A percentile compares a stretch with the other conserved stretches of the same genome.
Conservation (phyloP, 2,888 invertebrate species). For the Brachypalpus laphriformis region DNA sequence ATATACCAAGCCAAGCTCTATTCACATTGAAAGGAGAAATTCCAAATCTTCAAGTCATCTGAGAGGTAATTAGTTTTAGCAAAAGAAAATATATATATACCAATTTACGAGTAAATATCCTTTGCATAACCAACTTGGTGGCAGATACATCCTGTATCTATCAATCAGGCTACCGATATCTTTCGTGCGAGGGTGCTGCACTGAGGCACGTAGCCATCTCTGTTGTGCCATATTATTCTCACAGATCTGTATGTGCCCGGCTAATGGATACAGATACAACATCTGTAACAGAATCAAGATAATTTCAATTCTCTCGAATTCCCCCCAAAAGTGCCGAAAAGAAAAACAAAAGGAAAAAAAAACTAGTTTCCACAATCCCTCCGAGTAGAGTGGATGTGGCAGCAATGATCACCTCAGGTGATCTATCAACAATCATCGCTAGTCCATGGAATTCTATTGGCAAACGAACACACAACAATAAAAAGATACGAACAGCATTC, state of each 20-base stretch:
- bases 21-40: slow-evolving; percentile 21
- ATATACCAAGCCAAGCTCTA: not conserved
- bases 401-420: slow-evolving; percentile 47
- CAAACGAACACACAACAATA: slow-evolving; percentile 42
- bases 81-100: not conserved
- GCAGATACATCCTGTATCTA: slow-evolving; percentile 4
- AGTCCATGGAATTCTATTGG: slow-evolving; percentile 47
- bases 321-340: slow-evolving; percentile 18
- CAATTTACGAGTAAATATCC: not conserved
- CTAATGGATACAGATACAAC: slow-evolving; percentile 12
- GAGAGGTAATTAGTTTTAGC: not conserved
- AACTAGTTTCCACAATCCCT: slow-evolving; percentile 31
- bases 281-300: not conserved
- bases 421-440: slow-evolving; percentile 45
- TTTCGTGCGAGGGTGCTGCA: not conserved
- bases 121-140: slow-evolving; percentile 6
- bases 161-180: not conserved
- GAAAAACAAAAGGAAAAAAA: not conserved
- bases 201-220: not conserved
- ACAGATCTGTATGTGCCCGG: not conserved
- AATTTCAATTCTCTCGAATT: not conserved
- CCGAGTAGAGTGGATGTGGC: not conserved
- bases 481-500: slow-evolving; percentile 22
- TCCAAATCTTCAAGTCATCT: slow-evolving; percentile 6
- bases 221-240: slow-evolving; percentile 15